phyloP scores from a whole-genome alignment of 2,888 invertebrate species.

The Panzeria rudis region DNA sequence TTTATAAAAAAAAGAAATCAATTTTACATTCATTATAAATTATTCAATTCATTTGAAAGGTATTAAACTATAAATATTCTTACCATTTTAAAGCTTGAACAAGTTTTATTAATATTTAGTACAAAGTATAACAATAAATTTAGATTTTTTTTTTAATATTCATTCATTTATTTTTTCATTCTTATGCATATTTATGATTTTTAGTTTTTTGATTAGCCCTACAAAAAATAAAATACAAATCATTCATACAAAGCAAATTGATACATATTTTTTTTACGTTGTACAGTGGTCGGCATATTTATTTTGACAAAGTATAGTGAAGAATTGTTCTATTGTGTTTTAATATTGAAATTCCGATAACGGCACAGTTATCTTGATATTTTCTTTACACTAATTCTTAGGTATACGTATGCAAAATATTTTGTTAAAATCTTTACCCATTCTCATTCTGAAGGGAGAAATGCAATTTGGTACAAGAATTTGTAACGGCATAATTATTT shows the following conservation, averaged over 20 bases:
- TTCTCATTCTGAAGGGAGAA: no score
- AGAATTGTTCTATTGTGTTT: no score
- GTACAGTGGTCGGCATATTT: no score
- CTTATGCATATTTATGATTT: slow-evolving; percentile 5
- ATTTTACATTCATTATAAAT: slow-evolving; percentile 12
- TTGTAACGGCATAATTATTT: no score
- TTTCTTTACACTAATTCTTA: no score
- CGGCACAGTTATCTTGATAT: no score
- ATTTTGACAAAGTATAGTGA: no score
- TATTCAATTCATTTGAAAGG: background rate
- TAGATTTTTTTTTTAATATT: slow-evolving; percentile 15
- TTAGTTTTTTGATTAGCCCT: slow-evolving; percentile 4
- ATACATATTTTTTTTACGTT: background rate
- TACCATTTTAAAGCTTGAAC: background rate
- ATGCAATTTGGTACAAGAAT: no score
- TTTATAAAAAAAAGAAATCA: background rate
- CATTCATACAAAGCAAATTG: slow-evolving; percentile 16
- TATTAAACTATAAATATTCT: slow-evolving; percentile 15
- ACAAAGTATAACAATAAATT: background rate
- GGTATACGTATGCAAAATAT: no score
- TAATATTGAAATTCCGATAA: no score
- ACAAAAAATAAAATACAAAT: background rate
- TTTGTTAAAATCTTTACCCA: no score
- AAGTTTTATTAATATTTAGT: slow-evolving; percentile 26
- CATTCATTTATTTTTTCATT: background rate